Percentiles rank a stretch among this genome's conserved stretches.
Evolutionary conservation across 2,888 invertebrate genomes (phyloP).

Genomic region (Formica aserva): DNA sequence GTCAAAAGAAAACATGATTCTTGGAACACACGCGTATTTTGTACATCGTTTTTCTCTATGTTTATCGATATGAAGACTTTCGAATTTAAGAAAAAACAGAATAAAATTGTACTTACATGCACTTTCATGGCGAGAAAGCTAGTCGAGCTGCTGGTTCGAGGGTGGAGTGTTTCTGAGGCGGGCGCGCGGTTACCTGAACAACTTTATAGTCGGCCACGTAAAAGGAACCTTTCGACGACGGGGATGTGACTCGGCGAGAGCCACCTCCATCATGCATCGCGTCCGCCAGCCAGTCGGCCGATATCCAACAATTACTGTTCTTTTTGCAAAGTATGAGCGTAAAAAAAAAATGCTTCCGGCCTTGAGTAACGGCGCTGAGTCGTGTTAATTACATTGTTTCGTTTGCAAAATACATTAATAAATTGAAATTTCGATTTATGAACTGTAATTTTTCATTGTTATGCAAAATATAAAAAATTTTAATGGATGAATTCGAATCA

Average conservation of each 20-base stretch:
- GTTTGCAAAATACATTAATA: not conserved
- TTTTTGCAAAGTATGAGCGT: not conserved
- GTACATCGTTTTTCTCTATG: not conserved
- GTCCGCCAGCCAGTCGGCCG: constrained; percentile 39
- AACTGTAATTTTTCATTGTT: not conserved
- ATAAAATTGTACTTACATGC: constrained; percentile 73
- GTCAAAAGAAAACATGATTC: constrained; percentile 7
- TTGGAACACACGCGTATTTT: not conserved
- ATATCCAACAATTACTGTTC: not conserved
- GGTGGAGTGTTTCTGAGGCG: constrained; percentile 85
- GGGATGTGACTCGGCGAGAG: constrained; percentile 77
- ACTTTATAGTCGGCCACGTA: constrained; percentile 83
- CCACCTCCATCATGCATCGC: constrained; percentile 67
- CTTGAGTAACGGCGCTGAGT: not conserved
- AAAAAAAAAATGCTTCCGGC: not conserved
- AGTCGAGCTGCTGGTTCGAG: constrained; percentile 78
- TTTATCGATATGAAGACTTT: constrained; percentile 7
- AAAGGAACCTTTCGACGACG: constrained; percentile 76
- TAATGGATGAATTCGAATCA: not conserved
- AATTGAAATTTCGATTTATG: not conserved
- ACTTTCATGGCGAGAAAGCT: constrained; percentile 76
- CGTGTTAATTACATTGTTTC: not conserved
- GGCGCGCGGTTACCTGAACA: constrained; percentile 83
- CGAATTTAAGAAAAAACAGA: not conserved
- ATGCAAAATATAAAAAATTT: not conserved